Percentiles rank a stretch among this genome's conserved stretches.
These are phyloP conservation scores for Dolichoris vasculosae DNA, from an alignment of 1,140 invertebrate genomes.

Conservation along the genomic window DNA sequence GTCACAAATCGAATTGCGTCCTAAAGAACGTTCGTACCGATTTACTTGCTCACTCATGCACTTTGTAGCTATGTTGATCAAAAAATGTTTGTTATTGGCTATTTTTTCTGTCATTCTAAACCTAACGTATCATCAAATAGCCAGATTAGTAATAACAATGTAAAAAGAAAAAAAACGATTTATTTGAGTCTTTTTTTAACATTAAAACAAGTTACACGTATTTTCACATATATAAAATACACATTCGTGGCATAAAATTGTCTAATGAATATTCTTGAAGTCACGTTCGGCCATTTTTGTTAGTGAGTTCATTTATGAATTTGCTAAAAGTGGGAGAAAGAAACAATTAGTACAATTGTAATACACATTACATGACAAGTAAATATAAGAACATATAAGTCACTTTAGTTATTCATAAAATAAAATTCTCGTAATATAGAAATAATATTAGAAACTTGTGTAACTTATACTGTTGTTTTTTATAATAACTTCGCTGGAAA, in stretches of 20 bases:
- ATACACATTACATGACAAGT: neutral
- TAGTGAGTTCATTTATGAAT: neutral
- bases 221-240: neutral
- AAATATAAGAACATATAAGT: neutral
- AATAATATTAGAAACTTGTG: too few relatives aligned
- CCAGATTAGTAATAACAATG: neutral
- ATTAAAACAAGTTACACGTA: too few relatives aligned
- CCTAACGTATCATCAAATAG: neutral
- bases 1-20: too few relatives aligned
- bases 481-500: too few relatives aligned
- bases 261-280: neutral
- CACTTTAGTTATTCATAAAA: neutral
- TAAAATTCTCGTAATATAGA: too few relatives aligned
- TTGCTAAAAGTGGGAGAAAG: neutral
- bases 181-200: neutral
- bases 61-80: neutral
- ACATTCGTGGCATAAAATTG: neutral
- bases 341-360: neutral
- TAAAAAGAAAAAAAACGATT: neutral
- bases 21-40: neutral
- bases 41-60: neutral
- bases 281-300: neutral
- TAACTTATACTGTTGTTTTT: too few relatives aligned
- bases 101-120: neutral
- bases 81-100: neutral